These are phyloP conservation scores for Drosophila kurseongensis DNA, from an alignment of 1,140 invertebrate species.

Conservation along the genomic window DNA sequence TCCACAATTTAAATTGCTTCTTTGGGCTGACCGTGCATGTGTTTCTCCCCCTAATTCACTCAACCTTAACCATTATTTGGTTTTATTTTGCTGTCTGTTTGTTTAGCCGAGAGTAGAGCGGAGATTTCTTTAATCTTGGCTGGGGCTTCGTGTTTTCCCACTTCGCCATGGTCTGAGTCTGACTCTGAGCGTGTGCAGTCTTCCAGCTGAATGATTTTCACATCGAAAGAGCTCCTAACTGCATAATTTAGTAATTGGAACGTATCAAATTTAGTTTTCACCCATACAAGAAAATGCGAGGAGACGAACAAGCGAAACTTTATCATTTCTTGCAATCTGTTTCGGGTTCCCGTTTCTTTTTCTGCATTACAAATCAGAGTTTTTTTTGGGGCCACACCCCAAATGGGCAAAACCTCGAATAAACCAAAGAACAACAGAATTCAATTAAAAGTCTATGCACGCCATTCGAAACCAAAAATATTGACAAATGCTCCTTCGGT, in stretches of 20 bases:
- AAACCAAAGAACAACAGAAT: slow-evolving; percentile 45
- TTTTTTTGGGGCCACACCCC: slow-evolving; percentile 9
- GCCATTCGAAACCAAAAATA: slow-evolving; percentile 62
- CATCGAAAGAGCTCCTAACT: slow-evolving; percentile 63
- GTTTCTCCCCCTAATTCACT: slow-evolving; percentile 39
- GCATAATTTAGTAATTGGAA: slow-evolving; percentile 80
- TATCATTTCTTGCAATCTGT: slow-evolving; percentile 40
- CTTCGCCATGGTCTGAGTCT: slow-evolving; percentile 9
- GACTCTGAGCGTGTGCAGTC: slow-evolving; percentile 65
- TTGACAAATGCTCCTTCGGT: slow-evolving; percentile 48
- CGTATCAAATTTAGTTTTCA: slow-evolving; percentile 81
- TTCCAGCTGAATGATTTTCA: slow-evolving; percentile 79
- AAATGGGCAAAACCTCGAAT: slow-evolving; percentile 19
- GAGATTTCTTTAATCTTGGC: slow-evolving; percentile 51
- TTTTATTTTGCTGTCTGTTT: slow-evolving; percentile 47
- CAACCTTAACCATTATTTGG: slow-evolving; percentile 59
- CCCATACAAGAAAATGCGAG: slow-evolving; percentile 18
- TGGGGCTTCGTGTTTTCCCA: slow-evolving; percentile 33
- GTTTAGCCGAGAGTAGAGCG: slow-evolving; percentile 30
- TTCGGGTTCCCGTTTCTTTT: slow-evolving; percentile 6
- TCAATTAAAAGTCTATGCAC: slow-evolving; percentile 79
- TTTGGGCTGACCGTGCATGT: slow-evolving; percentile 33
- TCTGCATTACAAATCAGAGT: slow-evolving; percentile 33
- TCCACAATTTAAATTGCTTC: slow-evolving; percentile 39
- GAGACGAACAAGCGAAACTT: slow-evolving; percentile 5